phyloP scores from a whole-genome alignment of 2,888 invertebrate genomes.

The Patella pellucida region DNA sequence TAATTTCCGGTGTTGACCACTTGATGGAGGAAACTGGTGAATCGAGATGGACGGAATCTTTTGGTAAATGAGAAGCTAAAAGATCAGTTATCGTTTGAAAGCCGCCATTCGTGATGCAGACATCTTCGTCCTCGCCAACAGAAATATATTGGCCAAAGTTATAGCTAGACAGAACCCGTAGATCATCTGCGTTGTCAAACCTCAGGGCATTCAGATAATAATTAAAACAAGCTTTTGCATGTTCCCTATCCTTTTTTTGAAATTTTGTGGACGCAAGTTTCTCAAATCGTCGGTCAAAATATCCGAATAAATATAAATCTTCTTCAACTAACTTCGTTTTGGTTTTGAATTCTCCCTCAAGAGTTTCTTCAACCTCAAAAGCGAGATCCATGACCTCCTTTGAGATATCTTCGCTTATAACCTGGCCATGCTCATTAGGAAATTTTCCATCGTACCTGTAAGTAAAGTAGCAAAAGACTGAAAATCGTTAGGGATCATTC shows the following conservation, averaged over 20 bases:
- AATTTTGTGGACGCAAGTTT: neutral
- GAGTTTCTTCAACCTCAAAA: conserved; percentile 19
- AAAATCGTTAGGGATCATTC: too few relatives aligned
- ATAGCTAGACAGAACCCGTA: conserved; percentile 43
- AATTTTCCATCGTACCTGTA: conserved; percentile 39
- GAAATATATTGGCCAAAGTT: conserved; percentile 20
- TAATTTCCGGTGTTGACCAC: conserved; percentile 75
- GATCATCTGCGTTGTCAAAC: conserved; percentile 51
- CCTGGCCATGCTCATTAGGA: conserved; percentile 43
- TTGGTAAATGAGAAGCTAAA: conserved; percentile 72
- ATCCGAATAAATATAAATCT: neutral
- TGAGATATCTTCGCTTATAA: conserved; percentile 35
- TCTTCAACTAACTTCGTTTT: neutral
- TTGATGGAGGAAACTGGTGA: conserved; percentile 80
- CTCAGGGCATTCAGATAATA: conserved; percentile 44
- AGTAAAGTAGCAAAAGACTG: neutral
- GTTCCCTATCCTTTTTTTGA: conserved; percentile 22
- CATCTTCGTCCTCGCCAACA: conserved; percentile 71
- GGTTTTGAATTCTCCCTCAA: conserved; percentile 19
- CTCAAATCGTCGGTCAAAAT: neutral
- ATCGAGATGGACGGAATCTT: conserved; percentile 72
- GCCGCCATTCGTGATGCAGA: conserved; percentile 78
- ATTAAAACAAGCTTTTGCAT: conserved; percentile 39
- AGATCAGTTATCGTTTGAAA: conserved; percentile 72
- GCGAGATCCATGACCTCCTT: conserved; percentile 27